Evolutionary conservation across 2,113 vertebrate species (phyloP).

Genomic region (Emydura subglobosa): DNA sequence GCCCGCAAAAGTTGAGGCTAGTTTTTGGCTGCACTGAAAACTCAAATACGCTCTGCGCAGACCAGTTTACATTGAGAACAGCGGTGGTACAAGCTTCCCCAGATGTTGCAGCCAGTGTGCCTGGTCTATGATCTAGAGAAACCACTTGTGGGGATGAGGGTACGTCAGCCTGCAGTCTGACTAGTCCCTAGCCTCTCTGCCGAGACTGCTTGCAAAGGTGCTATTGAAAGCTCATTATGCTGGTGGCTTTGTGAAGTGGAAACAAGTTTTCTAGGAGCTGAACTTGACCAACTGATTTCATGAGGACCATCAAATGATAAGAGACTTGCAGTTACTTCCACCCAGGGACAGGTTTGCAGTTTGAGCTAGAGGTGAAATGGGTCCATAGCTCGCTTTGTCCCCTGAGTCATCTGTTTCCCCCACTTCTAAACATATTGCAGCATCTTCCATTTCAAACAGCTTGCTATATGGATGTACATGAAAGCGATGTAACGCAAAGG

Average conservation of each 20-base stretch:
- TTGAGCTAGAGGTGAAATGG: not conserved
- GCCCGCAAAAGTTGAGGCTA: rapidly evolving
- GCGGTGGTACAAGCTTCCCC: not conserved
- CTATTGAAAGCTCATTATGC: not conserved
- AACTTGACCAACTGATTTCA: not conserved
- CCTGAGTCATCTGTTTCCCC: not conserved
- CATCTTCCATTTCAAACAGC: not conserved
- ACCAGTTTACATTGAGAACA: not conserved
- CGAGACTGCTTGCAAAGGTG: not conserved
- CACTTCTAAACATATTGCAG: not conserved
- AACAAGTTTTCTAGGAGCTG: not conserved
- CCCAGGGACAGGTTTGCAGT: not conserved
- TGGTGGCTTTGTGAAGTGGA: not conserved
- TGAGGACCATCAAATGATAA: not conserved
- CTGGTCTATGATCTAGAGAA: not conserved
- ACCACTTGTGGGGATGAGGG: rapidly evolving
- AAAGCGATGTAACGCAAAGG: not conserved
- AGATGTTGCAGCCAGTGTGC: not conserved
- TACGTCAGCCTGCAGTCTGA: not conserved
- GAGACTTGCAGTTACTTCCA: not conserved
- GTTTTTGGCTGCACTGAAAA: not conserved
- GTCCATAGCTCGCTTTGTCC: not conserved
- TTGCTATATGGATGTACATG: not conserved
- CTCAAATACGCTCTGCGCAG: not conserved
- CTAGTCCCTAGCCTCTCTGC: not conserved